Evolutionary conservation across 2,888 invertebrate genomes (phyloP), one percentile per base, ranked within the genome.

Genomic region (Dorcus hopei): DNA sequence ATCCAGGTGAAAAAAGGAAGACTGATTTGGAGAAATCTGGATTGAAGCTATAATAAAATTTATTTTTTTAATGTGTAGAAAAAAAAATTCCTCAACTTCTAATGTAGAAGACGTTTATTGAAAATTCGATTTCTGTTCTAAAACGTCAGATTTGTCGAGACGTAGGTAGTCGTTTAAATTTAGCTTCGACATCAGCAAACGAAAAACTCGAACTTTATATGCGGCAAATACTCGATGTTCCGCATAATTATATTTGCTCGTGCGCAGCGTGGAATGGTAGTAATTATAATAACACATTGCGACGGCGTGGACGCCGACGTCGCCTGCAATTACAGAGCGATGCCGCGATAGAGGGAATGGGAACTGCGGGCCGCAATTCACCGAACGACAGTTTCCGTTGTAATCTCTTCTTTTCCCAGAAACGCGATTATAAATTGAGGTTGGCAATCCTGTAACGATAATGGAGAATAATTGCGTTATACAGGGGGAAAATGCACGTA

Each of bases 401-500:
- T 56, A 50, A 51, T 52, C 23, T 49, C 40, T 56, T 23, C 11
- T 40, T 56, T 38, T 16, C 19, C 45, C 41, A 45, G 50, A 51
- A 51, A 45, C 56, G 56, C 43, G 56, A 41, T 49, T 45, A 45
- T 53, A 59, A 59, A 59, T 59, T 52, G 59, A 52, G 51, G 55
- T 51, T 52, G 59, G 55, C 55, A 59, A 59, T 48, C 52, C 59
- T 41, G 55, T 55, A 52, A 59, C 55, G 55, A 59, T 59, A 59
- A 59, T 55, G 52, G 59, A 59, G 55, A 59, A 49, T 55, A 59
- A 59, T 59, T 54, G 52, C 51, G 48, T 59, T 59, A 56, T 45
- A 45, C 43, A 41, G 38, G 14, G 42, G 26, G 56, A 43, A 47
- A 54, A 54, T 38, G 54, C 42, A 42, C 49, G 19, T 8, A 9